phyloP scores from a whole-genome alignment of 2,888 invertebrate species.

The Plagodis pulveraria region DNA sequence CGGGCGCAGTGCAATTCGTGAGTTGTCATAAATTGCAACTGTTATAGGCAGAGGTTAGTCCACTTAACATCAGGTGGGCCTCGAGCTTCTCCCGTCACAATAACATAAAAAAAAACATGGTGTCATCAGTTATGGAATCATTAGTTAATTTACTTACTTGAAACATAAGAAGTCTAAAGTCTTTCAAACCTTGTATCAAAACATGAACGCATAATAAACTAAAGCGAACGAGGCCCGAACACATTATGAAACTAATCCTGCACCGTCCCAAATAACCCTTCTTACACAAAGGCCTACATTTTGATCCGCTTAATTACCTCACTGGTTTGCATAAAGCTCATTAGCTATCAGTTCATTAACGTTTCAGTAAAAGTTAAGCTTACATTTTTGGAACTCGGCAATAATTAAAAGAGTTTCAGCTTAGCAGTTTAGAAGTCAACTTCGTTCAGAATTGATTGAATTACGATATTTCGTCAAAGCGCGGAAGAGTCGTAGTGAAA shows the following conservation, averaged over 20 bases:
- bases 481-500: no score
- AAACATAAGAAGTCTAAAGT: neutral
- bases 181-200: neutral
- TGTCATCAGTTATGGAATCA: no score
- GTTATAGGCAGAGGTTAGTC: no score
- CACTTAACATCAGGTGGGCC: no score
- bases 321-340: conserved; percentile 52
- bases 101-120: no score
- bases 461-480: neutral
- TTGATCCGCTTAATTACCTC: conserved; percentile 24
- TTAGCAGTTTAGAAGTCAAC: conserved; percentile 56
- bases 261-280: conserved; percentile 2
- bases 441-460: conserved; percentile 45
- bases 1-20: no score
- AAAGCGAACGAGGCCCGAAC: conserved; percentile 1
- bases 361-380: conserved; percentile 38
- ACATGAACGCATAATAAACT: neutral
- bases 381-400: conserved; percentile 52
- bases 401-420: conserved; percentile 67
- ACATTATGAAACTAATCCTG: conserved; percentile 10
- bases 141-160: no score
- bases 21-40: no score
- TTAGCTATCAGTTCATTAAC: conserved; percentile 60
- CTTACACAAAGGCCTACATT: conserved; percentile 3
- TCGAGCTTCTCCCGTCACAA: no score